Base-by-base conservation (phyloP, 1,140 invertebrate genomes). In the Drosophila parvula region DNA sequence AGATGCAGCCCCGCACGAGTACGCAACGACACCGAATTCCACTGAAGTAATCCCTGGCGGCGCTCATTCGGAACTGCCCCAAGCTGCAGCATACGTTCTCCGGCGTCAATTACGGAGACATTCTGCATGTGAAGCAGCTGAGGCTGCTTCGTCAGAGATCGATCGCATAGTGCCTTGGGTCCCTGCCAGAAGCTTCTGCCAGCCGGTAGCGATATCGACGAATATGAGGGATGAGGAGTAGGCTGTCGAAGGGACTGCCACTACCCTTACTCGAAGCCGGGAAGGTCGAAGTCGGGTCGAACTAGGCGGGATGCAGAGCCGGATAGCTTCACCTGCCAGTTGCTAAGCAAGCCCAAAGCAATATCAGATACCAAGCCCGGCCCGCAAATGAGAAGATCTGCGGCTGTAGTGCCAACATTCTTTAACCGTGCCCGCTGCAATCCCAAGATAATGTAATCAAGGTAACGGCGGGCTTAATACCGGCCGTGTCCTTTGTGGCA, bases 391-490 rank as follows among this genome's bases (percentile, higher is more conserved):
- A 94, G 12, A 92, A 96, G 93, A 95, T 96, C 34, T 92, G 94
- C 48, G 96, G 96, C 94, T 97, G 96, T 80, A 94, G 94, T 32
- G 98, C 97, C 18, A 93, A 94, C 2, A 97, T 99, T 51, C 93
- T 96, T 51, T 97, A 98, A 88, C 98, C 98, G 10, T 94, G 95
- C 65, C 95, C 95, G 5, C 95, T 97, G 80, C 94, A 95, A 16
- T 89, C 90, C 16, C 94, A 93, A 70, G 98, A 99, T 91, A 96
- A 95, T 57, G 95, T 97, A 8, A 92, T 98, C n/a, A 98, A 98
- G 92, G 98, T 99, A 88, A 98, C 97, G 18, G 97, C 98, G 1
- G 98, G 98, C 0, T 94, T 99, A 0, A 95, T 98, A 28, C 94
- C 98, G 36, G 96, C 96, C 18, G 95, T 99, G 30, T 95, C 95